Conservation (phyloP, 2,888 invertebrate species). For the Polydesmus complanatus region DNA sequence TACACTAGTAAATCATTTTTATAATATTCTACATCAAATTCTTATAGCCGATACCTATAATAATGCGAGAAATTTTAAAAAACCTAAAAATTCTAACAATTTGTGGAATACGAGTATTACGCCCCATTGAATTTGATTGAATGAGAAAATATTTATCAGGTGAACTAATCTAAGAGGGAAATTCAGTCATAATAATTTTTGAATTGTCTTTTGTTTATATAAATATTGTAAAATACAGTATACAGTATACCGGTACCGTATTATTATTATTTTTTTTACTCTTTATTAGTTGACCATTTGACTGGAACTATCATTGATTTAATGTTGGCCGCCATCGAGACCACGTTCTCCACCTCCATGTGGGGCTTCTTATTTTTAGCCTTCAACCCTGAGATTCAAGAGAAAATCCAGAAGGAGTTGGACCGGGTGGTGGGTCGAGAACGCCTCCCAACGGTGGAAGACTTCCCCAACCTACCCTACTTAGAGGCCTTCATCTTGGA, state of each 20-base stretch:
- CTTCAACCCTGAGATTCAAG: background rate
- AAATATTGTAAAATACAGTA: too few species aligned
- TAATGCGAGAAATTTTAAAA: too few species aligned
- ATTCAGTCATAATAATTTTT: too few species aligned
- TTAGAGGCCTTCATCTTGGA: background rate
- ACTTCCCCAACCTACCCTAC: background rate
- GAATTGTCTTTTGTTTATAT: too few species aligned
- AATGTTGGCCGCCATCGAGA: background rate
- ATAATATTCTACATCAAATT: too few species aligned
- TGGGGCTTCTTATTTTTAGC: background rate
- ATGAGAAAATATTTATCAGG: too few species aligned
- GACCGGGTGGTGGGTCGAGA: background rate
- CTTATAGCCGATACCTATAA: too few species aligned
- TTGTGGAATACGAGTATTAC: too few species aligned
- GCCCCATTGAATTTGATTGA: too few species aligned
- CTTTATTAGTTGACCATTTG: background rate
- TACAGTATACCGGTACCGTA: background rate
- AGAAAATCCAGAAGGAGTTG: background rate
- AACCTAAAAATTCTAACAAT: too few species aligned
- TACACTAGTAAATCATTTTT: background rate
- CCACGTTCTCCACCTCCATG: background rate
- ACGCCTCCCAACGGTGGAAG: background rate
- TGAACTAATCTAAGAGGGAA: too few species aligned
- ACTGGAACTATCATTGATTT: background rate
- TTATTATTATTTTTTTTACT: background rate